Percentiles rank a stretch among this genome's conserved stretches.
Conservation (phyloP, 2,113 vertebrate genomes). For the Gavialis gangeticus region DNA sequence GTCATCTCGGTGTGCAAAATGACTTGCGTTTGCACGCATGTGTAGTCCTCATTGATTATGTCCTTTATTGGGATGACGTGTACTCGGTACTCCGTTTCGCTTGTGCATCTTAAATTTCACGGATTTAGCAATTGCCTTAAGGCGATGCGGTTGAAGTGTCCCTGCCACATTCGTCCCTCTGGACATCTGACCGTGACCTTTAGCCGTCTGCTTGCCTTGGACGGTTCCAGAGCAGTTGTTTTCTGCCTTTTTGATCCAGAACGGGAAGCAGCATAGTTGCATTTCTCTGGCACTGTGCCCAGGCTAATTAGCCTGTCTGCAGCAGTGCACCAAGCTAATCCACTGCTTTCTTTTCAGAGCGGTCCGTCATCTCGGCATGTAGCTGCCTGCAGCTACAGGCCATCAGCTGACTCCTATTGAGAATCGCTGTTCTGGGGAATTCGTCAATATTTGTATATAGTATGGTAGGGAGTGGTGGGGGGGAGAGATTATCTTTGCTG, state of each 20-base stretch:
- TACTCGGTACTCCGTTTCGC: rapidly evolving
- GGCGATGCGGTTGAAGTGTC: rapidly evolving
- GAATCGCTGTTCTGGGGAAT: too few species aligned
- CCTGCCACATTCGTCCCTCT: rapidly evolving
- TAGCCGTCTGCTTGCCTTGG: not conserved
- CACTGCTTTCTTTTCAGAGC: too few species aligned
- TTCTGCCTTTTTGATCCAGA: not conserved
- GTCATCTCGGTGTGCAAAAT: rapidly evolving
- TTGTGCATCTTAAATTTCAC: rapidly evolving
- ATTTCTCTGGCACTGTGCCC: not conserved
- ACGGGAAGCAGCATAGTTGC: too few species aligned
- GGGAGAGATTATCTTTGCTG: not conserved
- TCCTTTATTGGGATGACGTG: rapidly evolving
- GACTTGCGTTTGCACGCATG: rapidly evolving
- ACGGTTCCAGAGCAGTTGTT: rapidly evolving
- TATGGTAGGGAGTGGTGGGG: rapidly evolving
- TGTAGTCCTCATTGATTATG: not conserved
- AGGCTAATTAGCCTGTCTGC: too few species aligned
- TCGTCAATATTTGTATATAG: not conserved
- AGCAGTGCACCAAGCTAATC: too few species aligned
- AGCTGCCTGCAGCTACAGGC: too few species aligned
- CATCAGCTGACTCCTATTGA: too few species aligned
- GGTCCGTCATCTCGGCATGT: too few species aligned
- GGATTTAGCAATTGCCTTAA: rapidly evolving
- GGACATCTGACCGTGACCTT: not conserved